Evolutionary conservation across 2,888 invertebrate species (phyloP), one percentile per base, ranked within the genome.

Genomic region (Ectobius pallidus): DNA sequence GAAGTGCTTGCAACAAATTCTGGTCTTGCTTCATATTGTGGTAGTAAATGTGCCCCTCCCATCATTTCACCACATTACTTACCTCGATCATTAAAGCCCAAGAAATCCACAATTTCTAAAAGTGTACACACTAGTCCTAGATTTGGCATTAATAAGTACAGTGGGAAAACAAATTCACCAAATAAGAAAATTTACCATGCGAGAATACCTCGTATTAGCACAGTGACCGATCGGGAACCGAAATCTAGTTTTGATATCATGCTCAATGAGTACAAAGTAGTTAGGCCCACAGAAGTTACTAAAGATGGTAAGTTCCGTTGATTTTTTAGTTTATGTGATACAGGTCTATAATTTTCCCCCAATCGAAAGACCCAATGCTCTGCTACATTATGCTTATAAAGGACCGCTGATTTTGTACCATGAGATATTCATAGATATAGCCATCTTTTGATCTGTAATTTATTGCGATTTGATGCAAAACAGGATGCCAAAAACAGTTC

Each of bases 111-210:
- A 63, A 42, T 39, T 9, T 42, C 9, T 63, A 16, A 18, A 42
- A 63, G 42, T 25, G 39, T 39, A 63, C 34, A 25, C 9, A 14
- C 25, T 9, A 20, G 20, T 11, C 20, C 9, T 22, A 63, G 42
- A 25, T 42, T 63, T 14, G 42, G n/a, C 34, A 11, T 34, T 63
- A 30, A 18, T 20, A 63, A 63, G 42, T 63, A 63, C 25, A 63
- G 22, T 16, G 25, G 42, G 22, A 25, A 63, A 42, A 39, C 20
- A 1, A 63, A 39, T 20, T 39, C 22, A 22, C 20, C 63, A 7
- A 62, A 1, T 14, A 63, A 25, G n/a, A 42, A 42, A 4, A 22
- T 62, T 4, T 42, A 42, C 22, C 46, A 49, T 49, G 68, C 49
- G 20, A 20, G 30, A 25, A n/a, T 49, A 32, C 27, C 27, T 30